A percentile compares a stretch with the other conserved stretches of the same genome.
Evolutionary conservation across 2,888 invertebrate species (phyloP).

Genomic region (Zaprionus obscuricornis): DNA sequence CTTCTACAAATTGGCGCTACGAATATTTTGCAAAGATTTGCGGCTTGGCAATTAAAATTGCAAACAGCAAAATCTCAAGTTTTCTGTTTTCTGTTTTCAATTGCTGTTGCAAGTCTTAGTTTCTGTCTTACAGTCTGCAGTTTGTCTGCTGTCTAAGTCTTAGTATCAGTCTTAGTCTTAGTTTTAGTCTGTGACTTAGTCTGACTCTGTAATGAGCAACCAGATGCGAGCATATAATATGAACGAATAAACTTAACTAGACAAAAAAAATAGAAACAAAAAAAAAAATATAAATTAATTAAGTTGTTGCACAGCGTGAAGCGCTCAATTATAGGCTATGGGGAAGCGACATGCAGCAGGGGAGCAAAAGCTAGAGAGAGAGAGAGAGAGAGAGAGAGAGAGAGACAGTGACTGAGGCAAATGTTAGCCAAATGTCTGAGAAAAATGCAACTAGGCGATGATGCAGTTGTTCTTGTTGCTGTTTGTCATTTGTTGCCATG

Average conservation of each 20-base stretch:
- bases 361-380: neutral
- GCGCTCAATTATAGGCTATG: slow-evolving; percentile 69
- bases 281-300: slow-evolving; percentile 70
- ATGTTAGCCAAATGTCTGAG: slow-evolving; percentile 67
- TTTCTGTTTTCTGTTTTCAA: no score
- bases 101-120: no score
- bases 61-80: slow-evolving; percentile 57
- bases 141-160: no score
- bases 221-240: slow-evolving; percentile 53
- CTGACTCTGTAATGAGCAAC: slow-evolving; percentile 55
- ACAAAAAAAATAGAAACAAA: slow-evolving; percentile 29
- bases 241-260: slow-evolving; percentile 26
- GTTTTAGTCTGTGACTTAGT: slow-evolving; percentile 12
- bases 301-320: slow-evolving; percentile 80
- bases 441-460: slow-evolving; percentile 77
- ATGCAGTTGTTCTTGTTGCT: slow-evolving; percentile 25
- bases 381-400: slow-evolving; percentile 3
- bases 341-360: slow-evolving; percentile 2
- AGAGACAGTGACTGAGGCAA: slow-evolving; percentile 6
- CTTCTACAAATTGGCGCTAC: slow-evolving; percentile 69
- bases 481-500: slow-evolving; percentile 26
- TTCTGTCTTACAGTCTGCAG: no score
- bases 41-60: slow-evolving; percentile 71
- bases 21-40: slow-evolving; percentile 72
- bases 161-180: slow-evolving; percentile 12